Percentiles rank a stretch among this genome's conserved stretches.
Conservation (phyloP, 2,797 vertebrate species). For the Halcyon chelicuti region DNA sequence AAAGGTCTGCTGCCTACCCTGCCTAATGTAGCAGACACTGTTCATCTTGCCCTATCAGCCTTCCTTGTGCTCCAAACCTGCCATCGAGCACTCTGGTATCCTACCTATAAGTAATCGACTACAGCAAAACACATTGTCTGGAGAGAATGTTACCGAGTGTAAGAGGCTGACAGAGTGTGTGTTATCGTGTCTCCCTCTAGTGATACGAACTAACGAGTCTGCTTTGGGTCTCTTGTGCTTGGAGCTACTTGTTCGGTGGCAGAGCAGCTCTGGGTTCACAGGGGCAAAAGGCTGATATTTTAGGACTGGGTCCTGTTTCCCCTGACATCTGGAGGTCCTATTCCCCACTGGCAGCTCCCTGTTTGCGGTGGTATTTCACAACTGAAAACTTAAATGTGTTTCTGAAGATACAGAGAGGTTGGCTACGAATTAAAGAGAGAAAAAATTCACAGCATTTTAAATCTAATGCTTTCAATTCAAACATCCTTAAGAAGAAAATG, state of each 20-base stretch:
- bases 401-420: background rate
- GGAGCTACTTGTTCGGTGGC: background rate
- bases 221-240: background rate
- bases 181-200: conserved; percentile 50
- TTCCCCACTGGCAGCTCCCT: background rate
- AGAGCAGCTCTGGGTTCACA: background rate
- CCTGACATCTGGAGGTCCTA: background rate
- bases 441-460: background rate
- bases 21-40: background rate
- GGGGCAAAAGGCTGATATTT: background rate
- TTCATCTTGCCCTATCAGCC: background rate
- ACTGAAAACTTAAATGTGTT: background rate
- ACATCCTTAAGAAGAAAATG: conserved; percentile 27
- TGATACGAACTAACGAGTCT: background rate
- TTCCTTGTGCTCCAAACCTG: background rate
- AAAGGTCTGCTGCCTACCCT: background rate
- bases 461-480: conserved; percentile 36
- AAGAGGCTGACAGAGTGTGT: background rate
- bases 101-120: background rate
- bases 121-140: background rate
- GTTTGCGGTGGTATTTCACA: background rate
- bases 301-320: background rate
- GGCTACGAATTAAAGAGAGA: conserved; percentile 33
- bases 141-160: background rate
- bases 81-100: background rate